These are phyloP conservation scores for Dendrocincla tyrannina DNA, from an alignment of 2,797 vertebrate species.

Conservation along the genomic window DNA sequence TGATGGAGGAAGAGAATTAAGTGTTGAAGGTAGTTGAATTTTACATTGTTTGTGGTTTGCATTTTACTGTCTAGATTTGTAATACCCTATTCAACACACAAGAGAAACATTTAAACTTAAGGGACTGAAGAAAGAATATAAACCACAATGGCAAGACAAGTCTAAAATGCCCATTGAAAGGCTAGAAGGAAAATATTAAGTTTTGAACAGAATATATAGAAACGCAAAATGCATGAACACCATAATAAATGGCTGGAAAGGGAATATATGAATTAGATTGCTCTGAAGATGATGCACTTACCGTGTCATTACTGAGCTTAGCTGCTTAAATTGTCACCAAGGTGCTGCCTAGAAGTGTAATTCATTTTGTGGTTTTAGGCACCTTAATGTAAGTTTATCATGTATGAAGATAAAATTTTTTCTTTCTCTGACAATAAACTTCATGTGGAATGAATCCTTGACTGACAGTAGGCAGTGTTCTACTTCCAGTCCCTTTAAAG, in stretches of 20 bases:
- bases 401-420: slow-evolving; percentile 39
- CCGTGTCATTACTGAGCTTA: slow-evolving; percentile 3
- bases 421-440: slow-evolving; percentile 12
- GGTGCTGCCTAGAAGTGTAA: slow-evolving; percentile 27
- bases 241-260: not conserved
- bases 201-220: slow-evolving; percentile 1
- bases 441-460: not conserved
- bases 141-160: not conserved
- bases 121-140: not conserved
- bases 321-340: slow-evolving; percentile 24
- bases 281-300: slow-evolving; percentile 36
- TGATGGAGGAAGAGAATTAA: not conserved
- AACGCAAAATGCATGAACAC: slow-evolving; percentile 24
- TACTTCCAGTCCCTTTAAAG: not conserved
- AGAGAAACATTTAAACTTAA: slow-evolving; percentile 24
- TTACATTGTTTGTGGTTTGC: not conserved
- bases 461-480: not conserved
- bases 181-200: slow-evolving; percentile 34
- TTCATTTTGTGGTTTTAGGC: slow-evolving; percentile 27
- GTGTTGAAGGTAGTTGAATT: not conserved
- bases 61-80: not conserved
- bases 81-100: not conserved
- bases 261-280: slow-evolving; percentile 33
- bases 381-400: not conserved
- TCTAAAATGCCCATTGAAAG: slow-evolving; percentile 14